These are phyloP conservation scores for Rhabdornis inornatus DNA, from an alignment of 2,113 vertebrate species.

Conservation along the genomic window DNA sequence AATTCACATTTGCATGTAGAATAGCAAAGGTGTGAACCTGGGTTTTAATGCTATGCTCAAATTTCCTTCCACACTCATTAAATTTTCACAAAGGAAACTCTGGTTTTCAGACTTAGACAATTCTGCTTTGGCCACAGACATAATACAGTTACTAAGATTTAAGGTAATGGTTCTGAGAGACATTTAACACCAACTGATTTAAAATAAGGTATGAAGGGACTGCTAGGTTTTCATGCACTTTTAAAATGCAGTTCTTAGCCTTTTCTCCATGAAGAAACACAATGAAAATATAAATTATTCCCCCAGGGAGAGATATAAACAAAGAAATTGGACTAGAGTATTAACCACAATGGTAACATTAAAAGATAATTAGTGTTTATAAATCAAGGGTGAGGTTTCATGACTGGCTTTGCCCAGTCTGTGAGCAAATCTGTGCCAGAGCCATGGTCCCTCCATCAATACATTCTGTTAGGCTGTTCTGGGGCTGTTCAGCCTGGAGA, in stretches of 20 bases:
- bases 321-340: neutral
- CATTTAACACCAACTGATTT: neutral
- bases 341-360: neutral
- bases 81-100: neutral
- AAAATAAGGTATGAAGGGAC: neutral
- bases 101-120: neutral
- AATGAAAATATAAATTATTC: conserved; percentile 31
- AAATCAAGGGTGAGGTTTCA: neutral
- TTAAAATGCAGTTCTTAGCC: neutral
- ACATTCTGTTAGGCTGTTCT: neutral
- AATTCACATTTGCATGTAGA: neutral
- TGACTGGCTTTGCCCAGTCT: neutral
- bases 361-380: conserved; percentile 7
- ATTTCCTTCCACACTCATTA: neutral
- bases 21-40: neutral
- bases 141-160: neutral
- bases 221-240: neutral
- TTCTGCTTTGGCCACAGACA: neutral
- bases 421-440: neutral
- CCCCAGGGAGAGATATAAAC: neutral
- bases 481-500: neutral
- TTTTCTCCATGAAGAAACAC: conserved; percentile 7
- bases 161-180: neutral
- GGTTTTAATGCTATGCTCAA: neutral
- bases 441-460: neutral